Percentiles rank a stretch among this genome's conserved stretches.
Evolutionary conservation across 2,797 vertebrate species (phyloP).

Genomic region (Falco peregrinus): DNA sequence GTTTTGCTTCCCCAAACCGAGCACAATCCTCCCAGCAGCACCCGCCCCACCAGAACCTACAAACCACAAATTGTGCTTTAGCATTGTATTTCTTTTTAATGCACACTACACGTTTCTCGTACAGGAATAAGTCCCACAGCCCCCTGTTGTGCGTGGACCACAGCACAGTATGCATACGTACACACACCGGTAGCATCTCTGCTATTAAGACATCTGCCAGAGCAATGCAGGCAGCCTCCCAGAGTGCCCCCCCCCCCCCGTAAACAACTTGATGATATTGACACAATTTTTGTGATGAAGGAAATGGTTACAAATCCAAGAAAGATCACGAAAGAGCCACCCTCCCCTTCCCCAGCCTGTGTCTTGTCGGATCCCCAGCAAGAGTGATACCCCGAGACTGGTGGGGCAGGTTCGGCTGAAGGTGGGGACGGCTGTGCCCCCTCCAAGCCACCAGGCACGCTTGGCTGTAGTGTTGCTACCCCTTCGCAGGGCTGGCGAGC

Average conservation of each 20-base stretch:
- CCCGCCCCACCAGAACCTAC: neutral
- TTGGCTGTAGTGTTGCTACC: neutral
- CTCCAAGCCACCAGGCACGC: neutral
- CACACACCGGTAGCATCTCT: neutral
- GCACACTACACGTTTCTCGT: neutral
- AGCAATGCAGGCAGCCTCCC: neutral
- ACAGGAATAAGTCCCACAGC: neutral
- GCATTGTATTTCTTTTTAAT: constrained; percentile 12
- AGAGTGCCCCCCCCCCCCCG: neutral
- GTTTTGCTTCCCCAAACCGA: neutral
- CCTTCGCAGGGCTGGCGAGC: neutral
- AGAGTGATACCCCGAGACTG: neutral
- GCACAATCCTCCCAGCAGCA: constrained; percentile 9
- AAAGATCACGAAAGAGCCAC: neutral
- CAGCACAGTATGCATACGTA: accelerated
- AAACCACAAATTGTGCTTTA: constrained; percentile 9
- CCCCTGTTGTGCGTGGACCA: neutral
- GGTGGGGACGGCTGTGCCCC: neutral
- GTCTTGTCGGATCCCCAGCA: neutral
- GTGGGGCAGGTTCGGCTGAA: neutral
- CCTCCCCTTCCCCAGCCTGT: neutral
- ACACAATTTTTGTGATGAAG: neutral
- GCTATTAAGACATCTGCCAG: neutral
- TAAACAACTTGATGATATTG: constrained; percentile 33
- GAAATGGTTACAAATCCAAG: neutral